phyloP scores from a whole-genome alignment of 2,797 vertebrate species.

The Cyprinella venusta region DNA sequence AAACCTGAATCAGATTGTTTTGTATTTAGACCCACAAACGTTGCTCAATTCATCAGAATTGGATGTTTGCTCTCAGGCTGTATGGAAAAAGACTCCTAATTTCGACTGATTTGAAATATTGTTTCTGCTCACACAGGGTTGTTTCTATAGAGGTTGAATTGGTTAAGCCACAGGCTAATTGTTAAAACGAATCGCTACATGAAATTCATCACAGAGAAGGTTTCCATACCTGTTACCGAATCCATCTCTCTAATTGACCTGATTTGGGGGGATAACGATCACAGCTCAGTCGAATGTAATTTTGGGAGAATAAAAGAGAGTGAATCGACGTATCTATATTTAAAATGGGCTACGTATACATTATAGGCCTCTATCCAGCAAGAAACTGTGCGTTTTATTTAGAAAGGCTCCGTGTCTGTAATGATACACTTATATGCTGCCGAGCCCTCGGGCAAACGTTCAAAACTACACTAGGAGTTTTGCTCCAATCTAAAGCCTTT shows the following conservation, averaged over 20 bases:
- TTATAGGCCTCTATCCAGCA: conserved; percentile 5
- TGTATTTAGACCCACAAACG: background rate
- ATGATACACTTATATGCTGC: conserved; percentile 48
- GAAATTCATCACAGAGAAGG: conserved; percentile 81
- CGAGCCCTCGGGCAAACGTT: conserved; percentile 50
- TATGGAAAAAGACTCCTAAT: conserved; percentile 65
- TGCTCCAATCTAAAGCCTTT: conserved; percentile 54
- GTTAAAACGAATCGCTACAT: conserved; percentile 84
- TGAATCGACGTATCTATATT: background rate
- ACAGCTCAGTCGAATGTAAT: conserved; percentile 75
- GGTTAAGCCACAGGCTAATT: conserved; percentile 81
- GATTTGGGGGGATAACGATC: conserved; percentile 79
- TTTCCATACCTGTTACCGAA: conserved; percentile 79
- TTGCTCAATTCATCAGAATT: background rate
- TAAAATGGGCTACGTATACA: background rate
- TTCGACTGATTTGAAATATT: conserved; percentile 71
- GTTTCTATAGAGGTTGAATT: conserved; percentile 80
- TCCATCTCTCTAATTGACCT: conserved; percentile 81
- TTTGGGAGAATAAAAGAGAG: conserved; percentile 56
- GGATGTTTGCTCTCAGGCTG: conserved; percentile 8
- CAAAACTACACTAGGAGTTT: conserved; percentile 55
- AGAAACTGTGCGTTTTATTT: conserved; percentile 6
- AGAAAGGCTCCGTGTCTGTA: conserved; percentile 39
- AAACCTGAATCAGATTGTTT: background rate
- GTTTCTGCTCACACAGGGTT: conserved; percentile 74